Evolutionary conservation across 2,797 vertebrate genomes (phyloP).

Genomic region (Tapera naevia): DNA sequence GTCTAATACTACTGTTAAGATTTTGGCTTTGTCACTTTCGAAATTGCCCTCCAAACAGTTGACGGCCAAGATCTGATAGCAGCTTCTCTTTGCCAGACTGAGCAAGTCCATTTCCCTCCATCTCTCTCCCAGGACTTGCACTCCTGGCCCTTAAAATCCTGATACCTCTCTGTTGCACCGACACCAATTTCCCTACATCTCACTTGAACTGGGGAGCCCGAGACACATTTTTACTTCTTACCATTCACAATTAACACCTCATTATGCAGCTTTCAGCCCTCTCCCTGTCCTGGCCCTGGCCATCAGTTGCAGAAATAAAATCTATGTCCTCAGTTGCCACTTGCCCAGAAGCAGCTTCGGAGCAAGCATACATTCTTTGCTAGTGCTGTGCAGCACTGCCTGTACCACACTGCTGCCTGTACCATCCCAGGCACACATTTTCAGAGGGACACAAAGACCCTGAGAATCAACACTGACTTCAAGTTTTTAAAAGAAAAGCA

Average conservation of each 20-base stretch:
- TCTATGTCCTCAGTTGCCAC: not conserved
- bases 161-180: not conserved
- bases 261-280: not conserved
- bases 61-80: not conserved
- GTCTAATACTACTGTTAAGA: not conserved
- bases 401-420: not conserved
- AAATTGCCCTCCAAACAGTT: not conserved
- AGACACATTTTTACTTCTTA: not conserved
- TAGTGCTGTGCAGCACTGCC: accelerated
- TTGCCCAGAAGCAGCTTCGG: not conserved
- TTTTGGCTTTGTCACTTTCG: not conserved
- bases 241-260: not conserved
- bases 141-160: not conserved
- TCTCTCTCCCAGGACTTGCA: not conserved
- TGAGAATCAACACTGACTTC: not conserved
- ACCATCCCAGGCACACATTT: not conserved
- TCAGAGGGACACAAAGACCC: not conserved
- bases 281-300: not conserved
- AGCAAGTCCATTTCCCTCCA: not conserved
- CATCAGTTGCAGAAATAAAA: not conserved
- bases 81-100: not conserved
- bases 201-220: not conserved
- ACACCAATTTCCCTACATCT: not conserved
- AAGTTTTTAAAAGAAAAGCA: not conserved
- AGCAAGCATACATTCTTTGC: not conserved